Conservation (phyloP, 2,797 vertebrate species). For the Sylvilagus floridanus region DNA sequence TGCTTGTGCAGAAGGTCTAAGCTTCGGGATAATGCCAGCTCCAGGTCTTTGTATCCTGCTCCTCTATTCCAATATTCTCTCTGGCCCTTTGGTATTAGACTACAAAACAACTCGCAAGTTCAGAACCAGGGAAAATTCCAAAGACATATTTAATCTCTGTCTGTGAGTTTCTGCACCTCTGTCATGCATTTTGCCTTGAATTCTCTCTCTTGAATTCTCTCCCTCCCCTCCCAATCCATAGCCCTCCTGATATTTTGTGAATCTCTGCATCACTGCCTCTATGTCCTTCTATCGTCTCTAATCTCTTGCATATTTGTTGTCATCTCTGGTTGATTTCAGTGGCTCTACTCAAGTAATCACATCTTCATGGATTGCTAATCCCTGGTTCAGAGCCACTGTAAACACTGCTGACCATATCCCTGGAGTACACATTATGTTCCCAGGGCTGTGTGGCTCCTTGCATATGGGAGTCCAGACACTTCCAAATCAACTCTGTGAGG, state of each 20-base stretch:
- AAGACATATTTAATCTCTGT: neutral
- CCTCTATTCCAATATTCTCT: neutral
- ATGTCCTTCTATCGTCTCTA: neutral
- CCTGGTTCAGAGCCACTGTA: neutral
- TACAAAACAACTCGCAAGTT: neutral
- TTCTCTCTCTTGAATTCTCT: neutral
- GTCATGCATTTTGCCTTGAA: neutral
- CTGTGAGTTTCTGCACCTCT: neutral
- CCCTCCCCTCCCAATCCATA: too few species aligned
- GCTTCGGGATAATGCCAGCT: neutral
- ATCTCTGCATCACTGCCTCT: neutral
- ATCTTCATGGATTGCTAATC: neutral
- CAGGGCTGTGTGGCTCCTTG: neutral
- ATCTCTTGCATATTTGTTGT: neutral
- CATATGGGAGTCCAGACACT: neutral
- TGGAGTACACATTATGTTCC: neutral
- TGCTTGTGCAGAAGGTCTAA: neutral
- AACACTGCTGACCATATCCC: neutral
- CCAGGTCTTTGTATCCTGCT: neutral
- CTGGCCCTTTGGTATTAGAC: neutral
- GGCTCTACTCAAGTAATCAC: neutral
- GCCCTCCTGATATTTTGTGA: neutral
- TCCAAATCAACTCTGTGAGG: neutral
- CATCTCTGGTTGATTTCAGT: neutral
- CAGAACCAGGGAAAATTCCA: neutral